Evolutionary conservation across 1,140 invertebrate species (phyloP), one percentile per base, ranked within the genome.

Genomic region (Drosophila bipectinata): DNA sequence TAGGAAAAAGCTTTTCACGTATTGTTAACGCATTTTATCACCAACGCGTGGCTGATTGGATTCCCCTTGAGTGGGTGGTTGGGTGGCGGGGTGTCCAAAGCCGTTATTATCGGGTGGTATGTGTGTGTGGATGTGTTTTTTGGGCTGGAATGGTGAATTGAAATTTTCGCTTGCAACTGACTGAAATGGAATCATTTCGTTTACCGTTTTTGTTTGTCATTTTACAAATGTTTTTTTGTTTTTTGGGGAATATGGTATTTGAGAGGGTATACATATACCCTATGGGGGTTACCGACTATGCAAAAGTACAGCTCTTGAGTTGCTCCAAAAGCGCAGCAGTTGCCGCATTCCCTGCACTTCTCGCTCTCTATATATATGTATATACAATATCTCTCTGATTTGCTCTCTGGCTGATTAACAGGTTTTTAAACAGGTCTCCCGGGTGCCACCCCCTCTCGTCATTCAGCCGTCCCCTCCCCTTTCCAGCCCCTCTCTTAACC

Each of bases 11-110:
- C 67, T 80, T 88, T 87, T 87, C 82, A 87, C 83, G 83, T 87
- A 87, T 82, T 87, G 82, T 87, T 87, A 87, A 87, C 78, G 82
- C 82, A 87, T 87, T 87, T 87, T 87, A 87, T 87, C 82, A 82
- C 82, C 82, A 87, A 87, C 82, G 82, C 82, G 82, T 87, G 82
- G 82, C 83, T 87, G 82, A 87, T 87, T 87, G 82, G 82, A 87
- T 87, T 87, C 82, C 59, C 69, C 32, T 49, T 28, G 63, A 47
- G 51, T 58, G 62, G 53, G 39, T 26, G 34, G 24, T 15, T 28
- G 32, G 28, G 32, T 18, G 45, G 62, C 39, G 30, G 28, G 54
- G 51, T 28, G 26, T 28, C 26, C 26, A 28, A 28, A 28, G 26
- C 26, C 26, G 26, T 28, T 28, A 28, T 28, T 28, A 28, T 6